Conservation (phyloP, 2,888 invertebrate species). For the Cephus nigrinus region DNA sequence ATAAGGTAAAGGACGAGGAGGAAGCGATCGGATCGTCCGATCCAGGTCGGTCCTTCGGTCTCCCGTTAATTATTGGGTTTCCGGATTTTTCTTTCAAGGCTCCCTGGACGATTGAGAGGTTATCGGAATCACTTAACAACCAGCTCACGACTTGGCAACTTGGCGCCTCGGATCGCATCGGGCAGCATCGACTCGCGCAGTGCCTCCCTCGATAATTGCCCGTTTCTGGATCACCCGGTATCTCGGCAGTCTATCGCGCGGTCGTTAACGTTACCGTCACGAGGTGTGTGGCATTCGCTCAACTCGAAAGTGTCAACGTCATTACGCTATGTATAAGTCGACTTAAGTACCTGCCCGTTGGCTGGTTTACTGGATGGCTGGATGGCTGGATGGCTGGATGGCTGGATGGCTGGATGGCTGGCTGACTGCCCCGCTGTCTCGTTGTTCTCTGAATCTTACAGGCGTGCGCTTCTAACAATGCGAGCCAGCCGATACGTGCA, state of each 20-base stretch:
- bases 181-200: neutral
- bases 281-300: slow-evolving; percentile 58
- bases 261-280: slow-evolving; percentile 48
- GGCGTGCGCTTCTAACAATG: slow-evolving; percentile 4
- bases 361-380: no score
- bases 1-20: slow-evolving; percentile 26
- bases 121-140: slow-evolving; percentile 63
- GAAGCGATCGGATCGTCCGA: slow-evolving; percentile 49
- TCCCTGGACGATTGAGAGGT: slow-evolving; percentile 61
- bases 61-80: slow-evolving; percentile 56
- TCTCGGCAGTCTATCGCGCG: slow-evolving; percentile 37
- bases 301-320: slow-evolving; percentile 50
- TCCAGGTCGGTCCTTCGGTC: slow-evolving; percentile 47
- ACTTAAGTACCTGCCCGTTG: slow-evolving; percentile 3
- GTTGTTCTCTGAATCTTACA: slow-evolving; percentile 5
- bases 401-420: no score
- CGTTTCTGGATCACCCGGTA: slow-evolving; percentile 53
- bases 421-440: neutral
- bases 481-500: slow-evolving; percentile 4
- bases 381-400: neutral
- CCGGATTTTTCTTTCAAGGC: slow-evolving; percentile 3
- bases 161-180: slow-evolving; percentile 53
- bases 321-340: slow-evolving; percentile 36
- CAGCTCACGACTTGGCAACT: slow-evolving; percentile 55
- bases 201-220: slow-evolving; percentile 46